Evolutionary conservation across 2,113 vertebrate species (phyloP), one percentile per base, ranked within the genome.

Genomic region (Platycercus adscitus): DNA sequence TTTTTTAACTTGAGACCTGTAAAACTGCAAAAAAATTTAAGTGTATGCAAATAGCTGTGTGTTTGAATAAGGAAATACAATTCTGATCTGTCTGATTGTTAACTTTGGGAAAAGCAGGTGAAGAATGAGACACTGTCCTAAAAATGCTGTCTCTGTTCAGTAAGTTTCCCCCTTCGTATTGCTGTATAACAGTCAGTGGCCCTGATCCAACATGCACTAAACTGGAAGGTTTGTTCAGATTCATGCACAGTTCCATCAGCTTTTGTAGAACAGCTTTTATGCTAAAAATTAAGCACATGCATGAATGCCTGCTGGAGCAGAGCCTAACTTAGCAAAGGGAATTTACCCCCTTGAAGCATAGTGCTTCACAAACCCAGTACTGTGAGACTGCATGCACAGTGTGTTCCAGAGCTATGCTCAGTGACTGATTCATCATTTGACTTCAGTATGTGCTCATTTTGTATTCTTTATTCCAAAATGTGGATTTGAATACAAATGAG

Each of bases 401-500:
- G 13, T 47, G 81, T 80, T 96, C 77, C 93, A 93, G 88, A 95
- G 90, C 73, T 44, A 8, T 7, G 14, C 76, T 75, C 72, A 39
- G 77, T 44, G 44, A 31, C 88, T 79, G 78, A 14, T 69, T 83
- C 17, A 31, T 81, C 56, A 1, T 79, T 81, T 65, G 73, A 72
- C 91, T 95, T 52, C 91, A 92, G 5, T 47, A 69, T 80, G 81
- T 66, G 49, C 81, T 96, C 63, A 8, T 81, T 96, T 92, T 53
- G 46, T 70, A 65, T 61, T 46, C 83, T 93, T 93, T 95, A 52
- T 91, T 96, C 83, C 96, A 92, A 92, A 94, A 92, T 92, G 70
- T 93, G 91, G 61, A 93, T 96, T 87, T 94, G 86, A 95, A 96
- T 90, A 78, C 80, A 95, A 96, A 93, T 93, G n/a, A 93, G 43